Evolutionary conservation across 2,888 invertebrate genomes (phyloP), one percentile per base, ranked within the genome.

Genomic region (Agrochola litura): DNA sequence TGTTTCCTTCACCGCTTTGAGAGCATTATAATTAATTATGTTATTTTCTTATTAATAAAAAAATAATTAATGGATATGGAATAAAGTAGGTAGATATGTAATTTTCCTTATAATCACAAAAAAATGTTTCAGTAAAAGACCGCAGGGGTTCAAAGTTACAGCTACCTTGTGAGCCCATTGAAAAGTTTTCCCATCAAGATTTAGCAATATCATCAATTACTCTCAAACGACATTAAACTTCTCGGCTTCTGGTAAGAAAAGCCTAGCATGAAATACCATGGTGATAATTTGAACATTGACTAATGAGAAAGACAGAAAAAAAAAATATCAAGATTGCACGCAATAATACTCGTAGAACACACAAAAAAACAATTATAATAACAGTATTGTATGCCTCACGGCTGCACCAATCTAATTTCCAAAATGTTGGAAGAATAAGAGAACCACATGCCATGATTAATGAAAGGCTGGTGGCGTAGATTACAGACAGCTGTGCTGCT

Each of bases 171-270:
- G 46, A 2, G 41, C 25, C 41, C n/a, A 72, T 60, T 73, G 52
- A 37, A 81, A 77, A 81, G 73, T 77, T 81, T 77, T 73, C 74
- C 74, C 74, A 77, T 77, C 81, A 46, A 73, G 37, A 25, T 52
- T 81, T 73, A 73, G 52, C 81, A 81, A 77, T 77, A 81, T 73
- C 81, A 73, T 81, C 74, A 77, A 54, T 81, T 77, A 61, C 61
- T 77, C 25, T 54, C 37, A 81, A 81, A 81, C 25, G 74, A 61
- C 54, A 61, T 61, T 37, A 58, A 78, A 77, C 52, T 46, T 77
- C 37, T 54, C 22, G 12, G 16, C 37, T 14, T 52, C 37, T 22
- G 22, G 14, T 52, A 52, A 30, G n/a, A 52, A 60, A 54, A 22
- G 8, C n/a, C n/a, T 25, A 16, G 10, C 19, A 52, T 37, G 9